Evolutionary conservation across 2,797 vertebrate species (phyloP), one percentile per base, ranked within the genome.

Genomic region (Cirrhinus mrigala): DNA sequence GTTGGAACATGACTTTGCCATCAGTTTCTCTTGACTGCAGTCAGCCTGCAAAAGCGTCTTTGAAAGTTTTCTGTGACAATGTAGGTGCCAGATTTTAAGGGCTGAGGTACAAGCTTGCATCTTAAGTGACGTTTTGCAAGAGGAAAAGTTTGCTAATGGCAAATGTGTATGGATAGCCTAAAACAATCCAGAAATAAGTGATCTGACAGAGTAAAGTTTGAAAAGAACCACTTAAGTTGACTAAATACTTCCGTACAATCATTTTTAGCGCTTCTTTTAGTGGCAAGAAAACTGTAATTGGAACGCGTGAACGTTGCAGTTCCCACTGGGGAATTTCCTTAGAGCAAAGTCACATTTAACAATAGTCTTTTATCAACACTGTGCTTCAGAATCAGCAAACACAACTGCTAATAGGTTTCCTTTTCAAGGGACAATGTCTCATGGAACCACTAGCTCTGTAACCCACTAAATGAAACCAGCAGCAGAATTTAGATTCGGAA

Each of bases 1-100:
- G 85, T 87, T 85, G 80, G 81, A 89, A 86, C 86, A 86, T 44
- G 54, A 83, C 82, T 89, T 69, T 77, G 81, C 79, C 44, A 71
- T 88, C 82, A 48, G 24, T 83, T 77, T 79, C 76, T 87, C 76
- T 64, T 50, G 71, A 66, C 73, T 27, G 60, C 46, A 76, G 27
- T 54, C 71, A 54, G 29, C n/a, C 33, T 76, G 46, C 82, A 37
- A 76, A 50, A 24, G 22, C 29, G 50, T 69, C 76, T 70, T 60
- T 24, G 50, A 66, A 85, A 37, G 62, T 77, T 86, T 52, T 44
- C 46, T 56, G 62, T 74, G 69, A 66, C 70, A 56, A 40, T 74
- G 50, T 84, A 77, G 46, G 54, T 66, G 82, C 70, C 56, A 64
- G 15, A 62, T 86, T 76, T 77, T 62, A 66, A 68, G 71, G 75